These are phyloP conservation scores for Pardosa pseudoannulata DNA, from an alignment of 2,888 invertebrate species.

Conservation along the genomic window DNA sequence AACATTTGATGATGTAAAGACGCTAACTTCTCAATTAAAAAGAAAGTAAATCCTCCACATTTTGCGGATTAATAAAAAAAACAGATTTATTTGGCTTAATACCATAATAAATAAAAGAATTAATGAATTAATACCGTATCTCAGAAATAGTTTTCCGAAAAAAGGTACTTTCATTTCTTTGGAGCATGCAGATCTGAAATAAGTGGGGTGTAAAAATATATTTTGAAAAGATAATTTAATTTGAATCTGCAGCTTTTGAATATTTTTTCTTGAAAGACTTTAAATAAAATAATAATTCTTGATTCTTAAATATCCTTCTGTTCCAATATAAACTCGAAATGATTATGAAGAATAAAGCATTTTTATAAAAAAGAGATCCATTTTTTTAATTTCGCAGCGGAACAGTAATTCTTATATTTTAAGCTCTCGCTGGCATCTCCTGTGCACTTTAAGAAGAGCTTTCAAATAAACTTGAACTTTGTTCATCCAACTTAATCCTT, in stretches of 20 bases:
- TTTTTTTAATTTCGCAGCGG: conserved; percentile 39
- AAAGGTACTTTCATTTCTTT: background rate
- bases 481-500: conserved; percentile 60
- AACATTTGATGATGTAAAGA: no score
- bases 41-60: background rate
- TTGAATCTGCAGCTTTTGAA: background rate
- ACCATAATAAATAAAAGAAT: background rate
- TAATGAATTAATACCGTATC: background rate
- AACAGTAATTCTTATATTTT: conserved; percentile 34
- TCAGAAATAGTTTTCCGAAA: background rate
- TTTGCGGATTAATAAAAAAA: background rate
- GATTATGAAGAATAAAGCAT: background rate
- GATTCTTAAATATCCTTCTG: background rate
- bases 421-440: conserved; percentile 27
- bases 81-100: background rate
- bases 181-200: background rate
- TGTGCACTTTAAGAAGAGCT: conserved; percentile 37
- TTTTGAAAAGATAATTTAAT: background rate
- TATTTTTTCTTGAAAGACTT: background rate
- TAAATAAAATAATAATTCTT: conserved; percentile 2
- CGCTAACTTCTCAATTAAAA: background rate
- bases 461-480: conserved; percentile 65
- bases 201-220: conserved; percentile 8
- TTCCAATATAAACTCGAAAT: conserved; percentile 3
- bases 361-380: conserved; percentile 3